Conservation (phyloP, 2,888 invertebrate genomes). For the Allolobophora icterica region DNA sequence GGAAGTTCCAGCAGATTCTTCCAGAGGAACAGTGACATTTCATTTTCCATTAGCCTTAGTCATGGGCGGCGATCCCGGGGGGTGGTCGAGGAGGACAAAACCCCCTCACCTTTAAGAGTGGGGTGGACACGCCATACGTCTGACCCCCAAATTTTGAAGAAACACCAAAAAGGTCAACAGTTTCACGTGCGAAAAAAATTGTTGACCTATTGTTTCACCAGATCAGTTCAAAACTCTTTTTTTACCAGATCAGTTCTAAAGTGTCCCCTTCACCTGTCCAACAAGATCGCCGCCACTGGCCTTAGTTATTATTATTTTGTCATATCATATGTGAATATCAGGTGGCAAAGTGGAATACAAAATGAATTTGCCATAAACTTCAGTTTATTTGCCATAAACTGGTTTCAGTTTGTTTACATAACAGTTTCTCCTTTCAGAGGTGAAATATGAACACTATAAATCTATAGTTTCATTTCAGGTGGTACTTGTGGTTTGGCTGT, state of each 20-base stretch:
- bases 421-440: neutral
- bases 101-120: too few species aligned
- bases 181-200: too few species aligned
- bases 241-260: too few species aligned
- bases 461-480: neutral
- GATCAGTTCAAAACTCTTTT: too few species aligned
- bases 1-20: neutral
- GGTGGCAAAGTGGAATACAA: neutral
- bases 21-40: neutral
- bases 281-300: too few species aligned
- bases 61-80: too few species aligned
- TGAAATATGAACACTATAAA: neutral
- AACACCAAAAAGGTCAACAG: too few species aligned
- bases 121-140: too few species aligned
- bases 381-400: neutral
- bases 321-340: neutral
- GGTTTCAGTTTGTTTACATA: neutral
- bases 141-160: too few species aligned
- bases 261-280: too few species aligned
- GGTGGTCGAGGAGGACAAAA: too few species aligned
- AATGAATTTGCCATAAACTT: neutral
- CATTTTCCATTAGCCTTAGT: neutral
- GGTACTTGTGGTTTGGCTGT: neutral
- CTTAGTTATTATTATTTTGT: neutral
- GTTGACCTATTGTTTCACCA: too few species aligned